Evolutionary conservation across 2,113 vertebrate species (phyloP), one percentile per base, ranked within the genome.

Genomic region (Glaucomys volans): DNA sequence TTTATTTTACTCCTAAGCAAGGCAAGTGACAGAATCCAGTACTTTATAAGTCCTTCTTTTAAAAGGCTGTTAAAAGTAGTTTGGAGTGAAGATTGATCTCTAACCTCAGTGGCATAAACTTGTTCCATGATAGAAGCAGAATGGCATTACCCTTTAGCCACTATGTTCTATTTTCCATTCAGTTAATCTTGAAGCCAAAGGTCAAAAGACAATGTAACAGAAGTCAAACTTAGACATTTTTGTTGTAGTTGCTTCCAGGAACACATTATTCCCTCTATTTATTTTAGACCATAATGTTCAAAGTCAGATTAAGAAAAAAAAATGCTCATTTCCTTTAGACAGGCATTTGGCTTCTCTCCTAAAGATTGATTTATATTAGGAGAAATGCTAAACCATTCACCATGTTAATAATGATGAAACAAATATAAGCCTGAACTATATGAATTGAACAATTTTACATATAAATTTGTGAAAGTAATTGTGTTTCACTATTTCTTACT

Each of bases 1-100:
- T 76, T 94, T 81, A 94, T 88, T 72, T 54, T 14, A 83, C 8
- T 81, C 24, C 28, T n/a, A 83, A 74, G 37, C 40, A 94, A 77
- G 80, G 20, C 30, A 75, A 66, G 37, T 17, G 74, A 94, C 54
- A 50, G 32, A 96, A 54, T 62, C 12, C 28, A 89, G 12, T 54
- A 20, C 66, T 91, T 81, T 50, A 30, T 12, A 87, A 76, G 62
- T 6, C 17, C 16, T 85, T 92, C 52, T 71, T 91, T 95, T 66
- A 91, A 94, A 96, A 89, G 59, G 42, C 37, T 77, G 18, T 89
- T 84, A 37, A 87, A 90, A 96, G 74, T 96, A 88, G 37, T 87
- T 80, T 11, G 54, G 74, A 92, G 54, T 84, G 37, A 93, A 42
- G 40, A 80, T 37, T 97, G 93, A 91, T 82, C 88, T 95, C 69